Base-by-base conservation (phyloP, 2,113 vertebrate species). In the Cebidichthys violaceus region DNA sequence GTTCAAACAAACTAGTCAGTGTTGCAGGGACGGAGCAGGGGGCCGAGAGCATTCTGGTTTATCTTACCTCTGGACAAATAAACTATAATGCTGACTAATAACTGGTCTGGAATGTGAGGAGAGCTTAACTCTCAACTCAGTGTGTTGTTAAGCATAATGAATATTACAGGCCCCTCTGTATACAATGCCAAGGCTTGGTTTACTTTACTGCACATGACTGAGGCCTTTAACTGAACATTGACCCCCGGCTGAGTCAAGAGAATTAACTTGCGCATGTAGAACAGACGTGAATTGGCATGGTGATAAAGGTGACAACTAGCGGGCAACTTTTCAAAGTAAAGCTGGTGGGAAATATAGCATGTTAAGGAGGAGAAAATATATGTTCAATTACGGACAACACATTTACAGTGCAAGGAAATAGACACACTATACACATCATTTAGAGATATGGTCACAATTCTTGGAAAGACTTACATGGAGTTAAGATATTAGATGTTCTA, bases 21-120 rank as follows among this genome's bases (percentile, higher is more conserved):
- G 91, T 91, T 79, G 92, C 94, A 95, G 92, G 86, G 87, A 74
- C 90, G 74, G 91, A 93, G 87, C 92, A 79, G 77, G 77, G 88
- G 70, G 72, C 87, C 94, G 90, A 96, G 94, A 95, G 94, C 86
- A 83, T 96, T 95, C 83, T 88, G 88, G 96, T 97, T 97, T 97
- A 97, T 98, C 96, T 97, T 95, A 96, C 95, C 95, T 95, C 92
- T 87, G 92, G 93, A 95, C 94, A 97, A 97, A 97, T 97, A 97
- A 98, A 97, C 96, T 92, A 92, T 95, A 96, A 95, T 95, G 94
- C 96, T 97, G 96, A 97, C 96, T 97, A 97, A 97, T 97, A 97
- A 97, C 95, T 94, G 78, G 71, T 78, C 89, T 92, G 96, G 96
- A 97, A 97, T 97, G 96, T 85, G 91, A 96, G 91, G 89, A 92